Evolutionary conservation across 2,888 invertebrate genomes (phyloP), one percentile per base, ranked within the genome.

Genomic region (Eupithecia inturbata): DNA sequence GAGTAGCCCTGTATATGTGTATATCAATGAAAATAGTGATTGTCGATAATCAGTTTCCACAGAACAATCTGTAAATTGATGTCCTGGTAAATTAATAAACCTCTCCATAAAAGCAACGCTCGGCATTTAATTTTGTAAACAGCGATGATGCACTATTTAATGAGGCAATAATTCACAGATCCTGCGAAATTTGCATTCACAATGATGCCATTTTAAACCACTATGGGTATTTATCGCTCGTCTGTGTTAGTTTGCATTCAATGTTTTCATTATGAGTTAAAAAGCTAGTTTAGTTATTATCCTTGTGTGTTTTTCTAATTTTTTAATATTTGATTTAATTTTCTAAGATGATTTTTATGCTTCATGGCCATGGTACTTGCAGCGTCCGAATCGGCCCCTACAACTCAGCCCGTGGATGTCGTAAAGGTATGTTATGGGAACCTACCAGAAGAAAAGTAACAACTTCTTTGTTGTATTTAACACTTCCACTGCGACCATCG

Each of bases 101-200:
- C 70, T 77, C 71, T 75, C 82, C 80, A 84, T 82, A 80, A 83
- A 80, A 79, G 82, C 82, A 85, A 83, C 80, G 81, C 78, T 83
- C 83, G 83, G 77, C 82, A 82, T 53, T 62, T 22, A 57, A 57
- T n/a, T 83, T 82, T 84, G 85, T 82, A 82, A 39, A 62, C 69
- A 63, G 60, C 79, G 78, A 80, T 77, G 78, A 77, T 79, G 79
- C 79, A 82, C 80, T 82, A 83, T 83, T 83, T 82, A 84, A 83
- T 77, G 49, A 63, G 49, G 80, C 81, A 76, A 84, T 85, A 85
- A 84, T 84, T 82, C 78, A 84, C 76, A 78, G 82, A 80, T 83
- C 76, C 77, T 79, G 78, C 80, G 79, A 77, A 80, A 83, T 87
- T 85, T 86, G 81, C 85, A 85, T 88, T 80, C 74, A 82, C 83